phyloP scores from a whole-genome alignment of 2,888 invertebrate species.

The Liposcelis brunnea region DNA sequence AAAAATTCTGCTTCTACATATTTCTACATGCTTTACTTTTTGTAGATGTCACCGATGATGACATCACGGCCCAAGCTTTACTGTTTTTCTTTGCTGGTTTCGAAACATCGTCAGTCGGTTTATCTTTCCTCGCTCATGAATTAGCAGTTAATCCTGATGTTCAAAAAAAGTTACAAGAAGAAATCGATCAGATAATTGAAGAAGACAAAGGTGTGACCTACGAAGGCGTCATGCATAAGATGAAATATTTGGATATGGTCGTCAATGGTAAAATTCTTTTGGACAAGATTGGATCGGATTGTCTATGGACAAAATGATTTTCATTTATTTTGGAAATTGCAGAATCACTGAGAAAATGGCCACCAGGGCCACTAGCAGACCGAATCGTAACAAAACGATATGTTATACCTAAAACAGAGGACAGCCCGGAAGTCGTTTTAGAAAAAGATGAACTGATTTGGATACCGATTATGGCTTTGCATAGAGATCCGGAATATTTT shows the following conservation, averaged over 20 bases:
- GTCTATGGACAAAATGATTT: too few species aligned
- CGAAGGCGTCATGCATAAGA: constrained; percentile 27
- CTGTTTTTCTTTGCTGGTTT: too few species aligned
- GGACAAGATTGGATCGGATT: too few species aligned
- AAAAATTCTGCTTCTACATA: too few species aligned
- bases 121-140: constrained; percentile 31
- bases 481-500: constrained; percentile 1
- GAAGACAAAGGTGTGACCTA: too few species aligned
- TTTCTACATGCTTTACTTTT: too few species aligned
- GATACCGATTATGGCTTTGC: constrained; percentile 21
- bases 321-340: too few species aligned
- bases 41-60: too few species aligned
- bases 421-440: constrained; percentile 23
- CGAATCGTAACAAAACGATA: constrained; percentile 38
- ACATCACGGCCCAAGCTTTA: too few species aligned
- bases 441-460: constrained; percentile 29
- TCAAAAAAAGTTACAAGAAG: too few species aligned
- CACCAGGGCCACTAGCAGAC: constrained; percentile 35
- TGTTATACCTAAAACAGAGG: constrained; percentile 29
- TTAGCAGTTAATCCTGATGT: too few species aligned
- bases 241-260: constrained; percentile 32
- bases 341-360: constrained; percentile 41
- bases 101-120: constrained; percentile 30
- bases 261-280: constrained; percentile 24
- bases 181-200: too few species aligned